These are phyloP conservation scores for Listronotus bonariensis DNA, from an alignment of 1,140 invertebrate genomes.

Conservation along the genomic window DNA sequence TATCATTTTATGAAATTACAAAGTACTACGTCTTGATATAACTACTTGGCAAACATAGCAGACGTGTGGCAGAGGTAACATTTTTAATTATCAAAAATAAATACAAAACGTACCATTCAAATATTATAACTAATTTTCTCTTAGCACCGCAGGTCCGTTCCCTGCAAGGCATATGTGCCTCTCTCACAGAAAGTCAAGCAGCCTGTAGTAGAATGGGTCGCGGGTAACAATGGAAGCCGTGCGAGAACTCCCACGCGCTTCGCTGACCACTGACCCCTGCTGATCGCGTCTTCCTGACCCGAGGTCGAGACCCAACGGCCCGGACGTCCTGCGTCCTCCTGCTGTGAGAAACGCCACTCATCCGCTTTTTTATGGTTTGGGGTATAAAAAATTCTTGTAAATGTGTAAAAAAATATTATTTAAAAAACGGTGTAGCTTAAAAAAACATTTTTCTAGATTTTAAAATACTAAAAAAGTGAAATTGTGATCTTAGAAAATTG, in stretches of 20 bases:
- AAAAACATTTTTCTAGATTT: no score
- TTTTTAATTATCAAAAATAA: no score
- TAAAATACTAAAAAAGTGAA: no score
- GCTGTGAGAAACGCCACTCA: constrained; percentile 18
- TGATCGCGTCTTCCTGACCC: constrained; percentile 40
- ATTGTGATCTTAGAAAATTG: no score
- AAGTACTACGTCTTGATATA: no score
- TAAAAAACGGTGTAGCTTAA: no score
- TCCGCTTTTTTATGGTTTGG: constrained; percentile 7
- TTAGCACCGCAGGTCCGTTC: neutral
- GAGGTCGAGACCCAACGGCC: constrained; percentile 17
- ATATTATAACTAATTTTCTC: no score
- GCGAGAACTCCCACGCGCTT: constrained; percentile 41
- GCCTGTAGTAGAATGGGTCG: constrained; percentile 13
- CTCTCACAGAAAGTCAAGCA: constrained; percentile 16
- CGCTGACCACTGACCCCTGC: constrained; percentile 43
- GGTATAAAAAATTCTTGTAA: neutral
- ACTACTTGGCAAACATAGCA: no score
- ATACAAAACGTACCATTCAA: no score
- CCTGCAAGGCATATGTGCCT: constrained; percentile 2
- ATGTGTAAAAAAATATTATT: no score
- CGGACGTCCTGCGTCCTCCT: constrained; percentile 40
- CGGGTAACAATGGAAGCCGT: constrained; percentile 43
- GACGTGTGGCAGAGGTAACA: no score
- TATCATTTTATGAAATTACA: no score